Conservation (phyloP, 2,888 invertebrate species). For the Aleiodes testaceus region DNA sequence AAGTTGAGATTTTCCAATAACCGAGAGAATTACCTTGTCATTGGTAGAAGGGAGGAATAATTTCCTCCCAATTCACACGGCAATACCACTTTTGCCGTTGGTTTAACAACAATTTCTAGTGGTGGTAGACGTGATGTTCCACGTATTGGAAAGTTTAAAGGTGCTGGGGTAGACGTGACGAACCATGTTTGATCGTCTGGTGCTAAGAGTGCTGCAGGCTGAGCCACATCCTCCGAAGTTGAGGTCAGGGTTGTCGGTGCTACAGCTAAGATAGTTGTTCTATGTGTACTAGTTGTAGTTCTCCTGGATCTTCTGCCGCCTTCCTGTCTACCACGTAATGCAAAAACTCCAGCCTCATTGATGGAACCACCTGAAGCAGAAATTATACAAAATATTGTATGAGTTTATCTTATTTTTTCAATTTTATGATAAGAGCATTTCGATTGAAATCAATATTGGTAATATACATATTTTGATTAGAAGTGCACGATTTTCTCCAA, state of each 20-base stretch:
- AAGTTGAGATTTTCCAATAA: no score
- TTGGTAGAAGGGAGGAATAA: constrained; percentile 65
- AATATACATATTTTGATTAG: no score
- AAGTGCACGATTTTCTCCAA: no score
- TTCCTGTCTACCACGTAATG: constrained; percentile 67
- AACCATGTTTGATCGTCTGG: constrained; percentile 67
- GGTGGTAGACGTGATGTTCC: constrained; percentile 59
- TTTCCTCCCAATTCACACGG: constrained; percentile 70
- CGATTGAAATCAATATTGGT: no score
- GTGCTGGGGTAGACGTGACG: constrained; percentile 60
- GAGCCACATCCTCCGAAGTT: constrained; percentile 61
- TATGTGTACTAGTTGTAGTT: constrained; percentile 60
- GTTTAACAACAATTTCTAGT: constrained; percentile 67
- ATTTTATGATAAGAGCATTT: background rate
- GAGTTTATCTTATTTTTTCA: background rate
- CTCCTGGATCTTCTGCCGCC: constrained; percentile 63
- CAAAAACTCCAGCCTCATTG: constrained; percentile 69
- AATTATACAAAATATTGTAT: constrained; percentile 34
- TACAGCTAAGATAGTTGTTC: constrained; percentile 47
- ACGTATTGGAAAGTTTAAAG: constrained; percentile 54
- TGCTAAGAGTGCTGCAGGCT: constrained; percentile 68
- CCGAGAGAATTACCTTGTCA: constrained; percentile 61
- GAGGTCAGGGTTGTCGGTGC: constrained; percentile 57
- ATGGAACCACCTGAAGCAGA: constrained; percentile 64
- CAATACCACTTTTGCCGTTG: constrained; percentile 67